Base-by-base conservation (phyloP, 1,140 invertebrate genomes). In the Parasteatoda tepidariorum region DNA sequence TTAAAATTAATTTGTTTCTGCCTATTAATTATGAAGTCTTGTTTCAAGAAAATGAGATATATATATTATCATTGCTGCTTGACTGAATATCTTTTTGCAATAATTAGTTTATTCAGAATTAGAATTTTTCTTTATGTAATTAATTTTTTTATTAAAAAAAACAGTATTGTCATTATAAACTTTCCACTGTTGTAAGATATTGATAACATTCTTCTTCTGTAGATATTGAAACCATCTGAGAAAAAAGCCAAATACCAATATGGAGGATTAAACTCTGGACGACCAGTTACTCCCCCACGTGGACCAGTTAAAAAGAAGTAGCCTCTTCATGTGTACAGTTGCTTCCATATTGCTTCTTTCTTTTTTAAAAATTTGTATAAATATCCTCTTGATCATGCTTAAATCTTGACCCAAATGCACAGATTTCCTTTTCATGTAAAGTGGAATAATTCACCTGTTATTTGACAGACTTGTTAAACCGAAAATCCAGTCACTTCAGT, bases 161-260 rank as follows among this genome's bases (percentile, higher is more conserved):
- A n/a, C n/a, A n/a, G n/a, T n/a, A n/a, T n/a, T n/a, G n/a, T n/a
- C n/a, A n/a, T n/a, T n/a, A n/a, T n/a, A n/a, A n/a, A n/a, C n/a
- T n/a, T n/a, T n/a, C n/a, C n/a, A n/a, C n/a, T n/a, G n/a, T n/a
- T n/a, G n/a, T n/a, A n/a, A n/a, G n/a, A n/a, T n/a, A n/a, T n/a
- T n/a, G n/a, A n/a, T n/a, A n/a, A n/a, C 84, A 31, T 79, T 84
- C 85, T 67, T 82, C 83, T 84, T 94, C 91, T 88, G 62, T 92
- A 99, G 94, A 99, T 99, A 87, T 91, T 99, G 89, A 99, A 99
- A 91, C 98, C 98, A 85, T 97, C 97, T 18, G 98, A 99, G 90
- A 99, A 99, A 91, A 97, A 98, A 91, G 96, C 97, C 38, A 99
- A 99, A 90, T 99, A 99, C 90, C 97, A 98, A 88, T 99, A 99